phyloP scores from a whole-genome alignment of 2,888 invertebrate genomes.

The Incurvaria masculella region DNA sequence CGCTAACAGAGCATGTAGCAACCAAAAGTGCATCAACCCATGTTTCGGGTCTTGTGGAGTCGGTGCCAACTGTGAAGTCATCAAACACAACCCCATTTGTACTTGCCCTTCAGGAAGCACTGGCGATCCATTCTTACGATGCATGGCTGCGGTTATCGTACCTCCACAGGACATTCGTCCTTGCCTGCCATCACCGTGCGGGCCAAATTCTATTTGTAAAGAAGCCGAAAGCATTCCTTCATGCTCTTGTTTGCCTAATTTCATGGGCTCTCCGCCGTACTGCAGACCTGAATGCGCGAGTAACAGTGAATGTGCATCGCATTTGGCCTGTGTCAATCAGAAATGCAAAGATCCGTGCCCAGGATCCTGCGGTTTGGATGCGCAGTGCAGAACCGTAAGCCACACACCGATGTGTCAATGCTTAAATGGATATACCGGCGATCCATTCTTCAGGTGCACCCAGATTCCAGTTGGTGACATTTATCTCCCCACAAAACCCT shows the following conservation, averaged over 20 bases:
- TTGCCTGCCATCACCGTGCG: conserved; percentile 69
- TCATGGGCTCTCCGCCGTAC: conserved; percentile 70
- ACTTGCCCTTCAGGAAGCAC: conserved; percentile 64
- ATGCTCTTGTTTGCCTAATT: conserved; percentile 65
- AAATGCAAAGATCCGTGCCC: conserved; percentile 66
- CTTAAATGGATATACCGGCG: conserved; percentile 61
- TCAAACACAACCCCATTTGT: conserved; percentile 76
- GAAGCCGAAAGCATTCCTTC: conserved; percentile 56
- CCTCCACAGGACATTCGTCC: conserved; percentile 54
- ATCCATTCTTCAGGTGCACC: conserved; percentile 63
- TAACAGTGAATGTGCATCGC: conserved; percentile 64
- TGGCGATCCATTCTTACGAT: conserved; percentile 75
- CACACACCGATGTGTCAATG: conserved; percentile 76
- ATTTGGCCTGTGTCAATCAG: conserved; percentile 63
- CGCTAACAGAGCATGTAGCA: conserved; percentile 67
- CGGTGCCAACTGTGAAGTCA: conserved; percentile 67
- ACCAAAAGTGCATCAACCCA: conserved; percentile 72
- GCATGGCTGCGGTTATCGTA: conserved; percentile 48
- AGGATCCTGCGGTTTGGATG: conserved; percentile 67
- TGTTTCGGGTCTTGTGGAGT: conserved; percentile 73
- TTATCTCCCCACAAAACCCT: conserved; percentile 50
- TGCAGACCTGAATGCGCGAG: conserved; percentile 72
- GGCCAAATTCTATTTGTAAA: conserved; percentile 60
- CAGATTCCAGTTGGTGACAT: conserved; percentile 32
- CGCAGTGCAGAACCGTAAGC: conserved; percentile 68